Conservation (phyloP, 2,797 vertebrate species). For the Gadopsis marmoratus region DNA sequence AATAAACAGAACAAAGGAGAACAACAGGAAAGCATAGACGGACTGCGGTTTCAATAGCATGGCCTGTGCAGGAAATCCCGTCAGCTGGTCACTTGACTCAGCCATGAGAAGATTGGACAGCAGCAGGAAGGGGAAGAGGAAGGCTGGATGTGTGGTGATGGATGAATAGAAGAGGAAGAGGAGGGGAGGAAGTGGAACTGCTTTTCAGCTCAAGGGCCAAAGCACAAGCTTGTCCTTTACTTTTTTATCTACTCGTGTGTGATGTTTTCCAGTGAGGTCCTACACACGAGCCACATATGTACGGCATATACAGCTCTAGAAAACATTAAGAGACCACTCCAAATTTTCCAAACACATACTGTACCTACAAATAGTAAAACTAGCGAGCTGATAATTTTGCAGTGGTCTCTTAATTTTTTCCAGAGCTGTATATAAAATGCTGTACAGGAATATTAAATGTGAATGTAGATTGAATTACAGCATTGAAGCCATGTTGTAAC, state of each 20-base stretch:
- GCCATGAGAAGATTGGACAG: conserved; percentile 4
- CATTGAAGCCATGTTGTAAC: not conserved
- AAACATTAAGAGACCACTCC: too few relatives aligned
- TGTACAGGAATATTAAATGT: not conserved
- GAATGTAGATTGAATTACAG: not conserved
- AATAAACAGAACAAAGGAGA: conserved; percentile 3
- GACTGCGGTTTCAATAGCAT: conserved; percentile 34
- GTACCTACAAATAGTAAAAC: too few relatives aligned
- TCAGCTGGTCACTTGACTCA: conserved; percentile 70
- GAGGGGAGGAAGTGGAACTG: conserved; percentile 68
- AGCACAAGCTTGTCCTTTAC: conserved; percentile 5
- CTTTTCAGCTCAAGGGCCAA: conserved; percentile 24
- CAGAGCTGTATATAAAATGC: not conserved
- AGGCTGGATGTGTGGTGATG: conserved; percentile 24
- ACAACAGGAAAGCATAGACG: conserved; percentile 20
- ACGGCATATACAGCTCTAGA: too few relatives aligned
- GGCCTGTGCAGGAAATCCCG: conserved; percentile 70
- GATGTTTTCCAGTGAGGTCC: conserved; percentile 1
- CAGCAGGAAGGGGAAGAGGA: conserved; percentile 46
- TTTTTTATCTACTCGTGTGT: not conserved
- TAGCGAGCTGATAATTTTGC: too few relatives aligned
- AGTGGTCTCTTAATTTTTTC: too few relatives aligned
- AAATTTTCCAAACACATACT: too few relatives aligned
- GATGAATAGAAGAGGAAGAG: conserved; percentile 67
- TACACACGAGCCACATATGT: not conserved